Conservation (phyloP, 30 jellyfish, hydroid and myxozoan species). For the Phacellophora camtschatica region DNA sequence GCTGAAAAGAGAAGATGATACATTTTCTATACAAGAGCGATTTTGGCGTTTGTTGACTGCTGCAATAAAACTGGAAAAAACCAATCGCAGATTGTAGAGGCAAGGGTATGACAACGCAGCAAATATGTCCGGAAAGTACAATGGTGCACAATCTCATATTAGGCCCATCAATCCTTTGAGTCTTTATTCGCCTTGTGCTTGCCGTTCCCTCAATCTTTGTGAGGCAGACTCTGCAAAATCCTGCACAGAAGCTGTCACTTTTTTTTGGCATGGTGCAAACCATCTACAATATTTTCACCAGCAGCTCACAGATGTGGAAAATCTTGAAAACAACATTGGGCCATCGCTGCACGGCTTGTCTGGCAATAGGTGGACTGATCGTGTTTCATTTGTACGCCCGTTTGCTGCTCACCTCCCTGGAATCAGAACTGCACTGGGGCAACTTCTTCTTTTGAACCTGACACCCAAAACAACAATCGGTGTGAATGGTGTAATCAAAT, state of each 20-base stretch:
- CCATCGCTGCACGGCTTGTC: constrained; percentile 18
- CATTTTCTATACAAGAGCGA: neutral
- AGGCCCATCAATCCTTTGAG: constrained; percentile 43
- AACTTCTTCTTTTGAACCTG: neutral
- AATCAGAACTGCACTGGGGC: neutral
- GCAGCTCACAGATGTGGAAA: constrained; percentile 47
- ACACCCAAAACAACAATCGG: constrained; percentile 2
- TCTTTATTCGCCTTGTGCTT: constrained; percentile 58
- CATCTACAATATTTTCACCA: constrained; percentile 30
- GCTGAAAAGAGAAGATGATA: neutral
- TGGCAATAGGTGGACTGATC: constrained; percentile 25
- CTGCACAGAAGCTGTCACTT: constrained; percentile 49
- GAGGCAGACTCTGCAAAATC: constrained; percentile 47
- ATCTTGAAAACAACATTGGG: constrained; percentile 33
- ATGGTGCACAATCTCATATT: constrained; percentile 64
- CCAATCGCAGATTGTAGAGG: constrained; percentile 68
- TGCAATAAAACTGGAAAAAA: neutral
- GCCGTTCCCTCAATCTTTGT: constrained; percentile 63
- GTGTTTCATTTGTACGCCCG: constrained; percentile 11
- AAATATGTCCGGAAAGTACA: constrained; percentile 59
- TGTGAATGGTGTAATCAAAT: neutral
- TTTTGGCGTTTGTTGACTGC: neutral
- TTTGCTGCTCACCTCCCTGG: neutral
- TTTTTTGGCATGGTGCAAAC: constrained; percentile 47
- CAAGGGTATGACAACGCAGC: constrained; percentile 72